These are phyloP conservation scores for Accipiter virgatus DNA, from an alignment of 2,113 vertebrate genomes.

Conservation along the genomic window DNA sequence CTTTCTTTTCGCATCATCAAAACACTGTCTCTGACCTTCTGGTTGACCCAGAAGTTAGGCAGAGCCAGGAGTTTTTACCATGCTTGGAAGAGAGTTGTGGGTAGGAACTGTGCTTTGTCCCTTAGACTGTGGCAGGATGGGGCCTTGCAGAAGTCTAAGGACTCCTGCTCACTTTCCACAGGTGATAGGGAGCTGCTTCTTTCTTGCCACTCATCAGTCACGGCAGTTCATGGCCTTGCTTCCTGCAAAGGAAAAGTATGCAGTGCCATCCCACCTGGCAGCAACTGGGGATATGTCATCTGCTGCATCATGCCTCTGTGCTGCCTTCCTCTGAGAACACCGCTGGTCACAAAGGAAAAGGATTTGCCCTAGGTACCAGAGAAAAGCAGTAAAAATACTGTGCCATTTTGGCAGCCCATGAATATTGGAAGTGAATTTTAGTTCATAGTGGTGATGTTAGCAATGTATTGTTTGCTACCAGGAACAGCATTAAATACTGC, in stretches of 20 bases:
- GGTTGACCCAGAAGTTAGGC: neutral
- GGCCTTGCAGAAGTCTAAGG: neutral
- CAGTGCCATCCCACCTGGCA: rapidly evolving
- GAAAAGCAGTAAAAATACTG: neutral
- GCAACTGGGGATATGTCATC: neutral
- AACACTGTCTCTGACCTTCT: neutral
- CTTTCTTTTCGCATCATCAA: neutral
- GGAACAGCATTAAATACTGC: neutral
- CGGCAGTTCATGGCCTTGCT: neutral
- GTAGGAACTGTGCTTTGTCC: too few species aligned
- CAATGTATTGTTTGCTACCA: neutral
- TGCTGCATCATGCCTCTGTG: neutral
- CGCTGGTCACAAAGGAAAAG: neutral
- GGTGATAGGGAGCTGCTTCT: neutral
- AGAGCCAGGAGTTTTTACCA: neutral
- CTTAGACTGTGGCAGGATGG: too few species aligned
- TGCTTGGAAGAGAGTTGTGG: neutral
- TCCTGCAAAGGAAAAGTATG: neutral
- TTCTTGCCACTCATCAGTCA: neutral
- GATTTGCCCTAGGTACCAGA: neutral
- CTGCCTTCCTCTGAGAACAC: neutral
- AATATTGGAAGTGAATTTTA: neutral
- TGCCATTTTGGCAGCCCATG: neutral
- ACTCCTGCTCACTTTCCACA: rapidly evolving
- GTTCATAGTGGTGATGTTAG: neutral